phyloP scores from a whole-genome alignment of 2,113 vertebrate species.

The Crotalus tigris region DNA sequence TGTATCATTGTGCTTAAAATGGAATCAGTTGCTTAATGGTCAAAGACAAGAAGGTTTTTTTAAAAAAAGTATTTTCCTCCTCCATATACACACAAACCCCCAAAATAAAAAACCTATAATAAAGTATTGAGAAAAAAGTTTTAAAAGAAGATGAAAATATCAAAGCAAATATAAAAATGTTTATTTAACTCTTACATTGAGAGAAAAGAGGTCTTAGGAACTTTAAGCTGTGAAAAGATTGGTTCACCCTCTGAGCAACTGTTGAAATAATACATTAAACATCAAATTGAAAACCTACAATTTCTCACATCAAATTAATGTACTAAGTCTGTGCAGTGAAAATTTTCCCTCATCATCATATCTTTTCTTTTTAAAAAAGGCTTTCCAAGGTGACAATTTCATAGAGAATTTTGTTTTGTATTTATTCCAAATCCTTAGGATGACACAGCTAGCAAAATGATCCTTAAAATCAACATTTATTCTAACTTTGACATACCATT shows the following conservation, averaged over 20 bases:
- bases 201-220: background rate
- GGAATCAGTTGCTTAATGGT: slow-evolving; percentile 54
- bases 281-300: slow-evolving; percentile 1
- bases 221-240: background rate
- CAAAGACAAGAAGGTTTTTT: slow-evolving; percentile 33
- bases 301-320: slow-evolving; percentile 1
- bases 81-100: background rate
- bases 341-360: background rate
- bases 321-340: background rate
- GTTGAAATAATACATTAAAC: background rate
- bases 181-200: background rate
- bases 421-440: background rate
- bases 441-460: background rate
- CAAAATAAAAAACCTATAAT: slow-evolving; percentile 35
- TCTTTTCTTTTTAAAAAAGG: background rate
- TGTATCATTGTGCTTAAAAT: slow-evolving; percentile 52
- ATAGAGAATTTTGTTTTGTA: background rate
- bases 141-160: slow-evolving; percentile 13
- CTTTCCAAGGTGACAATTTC: background rate
- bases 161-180: slow-evolving; percentile 18
- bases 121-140: slow-evolving; percentile 37
- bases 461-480: too few species aligned
- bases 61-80: background rate
- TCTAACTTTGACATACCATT: too few species aligned
- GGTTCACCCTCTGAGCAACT: background rate